Percentiles rank a stretch among this genome's conserved stretches.
Evolutionary conservation across 2,888 invertebrate genomes (phyloP).

Genomic region (Aelia acuminata): DNA sequence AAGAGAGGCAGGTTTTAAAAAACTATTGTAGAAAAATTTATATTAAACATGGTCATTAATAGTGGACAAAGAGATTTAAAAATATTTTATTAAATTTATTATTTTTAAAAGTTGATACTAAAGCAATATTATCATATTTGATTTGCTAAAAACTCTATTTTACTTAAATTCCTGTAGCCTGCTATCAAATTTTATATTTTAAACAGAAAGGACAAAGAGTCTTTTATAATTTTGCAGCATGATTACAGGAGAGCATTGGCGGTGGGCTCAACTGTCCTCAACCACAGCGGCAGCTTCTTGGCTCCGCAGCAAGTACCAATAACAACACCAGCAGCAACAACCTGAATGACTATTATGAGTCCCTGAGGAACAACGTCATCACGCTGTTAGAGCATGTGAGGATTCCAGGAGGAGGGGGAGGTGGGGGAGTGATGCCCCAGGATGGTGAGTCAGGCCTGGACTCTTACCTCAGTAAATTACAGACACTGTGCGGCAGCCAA

Average conservation of each 20-base stretch:
- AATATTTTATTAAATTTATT: too few species aligned
- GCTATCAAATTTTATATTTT: conserved; percentile 15
- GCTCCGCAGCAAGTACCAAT: neutral
- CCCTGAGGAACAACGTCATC: conserved; percentile 92
- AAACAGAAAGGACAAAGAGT: conserved; percentile 69
- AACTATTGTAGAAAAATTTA: neutral
- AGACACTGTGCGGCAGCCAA: conserved; percentile 80
- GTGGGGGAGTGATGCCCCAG: conserved; percentile 65
- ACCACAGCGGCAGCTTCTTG: conserved; percentile 50
- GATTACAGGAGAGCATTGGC: conserved; percentile 55
- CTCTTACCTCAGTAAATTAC: conserved; percentile 91
- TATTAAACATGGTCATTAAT: neutral
- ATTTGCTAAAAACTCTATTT: neutral
- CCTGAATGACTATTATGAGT: conserved; percentile 93
- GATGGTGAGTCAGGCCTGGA: conserved; percentile 84
- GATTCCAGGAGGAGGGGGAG: conserved; percentile 80
- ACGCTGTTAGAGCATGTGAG: conserved; percentile 91
- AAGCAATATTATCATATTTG: neutral
- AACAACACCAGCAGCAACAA: conserved; percentile 75
- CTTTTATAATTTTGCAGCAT: conserved; percentile 56
- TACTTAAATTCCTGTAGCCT: neutral
- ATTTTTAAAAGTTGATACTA: neutral
- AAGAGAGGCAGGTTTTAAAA: conserved; percentile 31
- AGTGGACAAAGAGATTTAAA: neutral
- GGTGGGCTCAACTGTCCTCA: conserved; percentile 54